Conservation (phyloP, 2,888 invertebrate genomes). For the Cheilosia variabilis region DNA sequence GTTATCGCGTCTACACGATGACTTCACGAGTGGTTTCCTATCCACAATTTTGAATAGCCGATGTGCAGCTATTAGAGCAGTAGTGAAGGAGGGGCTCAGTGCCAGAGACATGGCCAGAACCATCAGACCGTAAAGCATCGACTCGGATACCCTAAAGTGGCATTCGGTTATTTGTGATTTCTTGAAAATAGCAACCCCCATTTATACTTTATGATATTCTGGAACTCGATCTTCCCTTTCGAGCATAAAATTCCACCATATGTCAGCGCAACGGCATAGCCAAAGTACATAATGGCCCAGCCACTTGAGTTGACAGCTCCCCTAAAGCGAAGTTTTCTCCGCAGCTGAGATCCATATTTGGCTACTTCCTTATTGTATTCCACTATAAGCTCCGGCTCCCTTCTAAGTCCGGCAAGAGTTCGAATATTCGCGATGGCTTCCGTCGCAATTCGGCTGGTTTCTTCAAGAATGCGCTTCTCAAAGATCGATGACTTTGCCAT, state of each 20-base stretch:
- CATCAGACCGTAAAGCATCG: constrained; percentile 90
- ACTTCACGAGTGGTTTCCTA: constrained; percentile 85
- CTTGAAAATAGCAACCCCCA: background rate
- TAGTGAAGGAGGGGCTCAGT: constrained; percentile 90
- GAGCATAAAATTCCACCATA: constrained; percentile 89
- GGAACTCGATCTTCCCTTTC: constrained; percentile 86
- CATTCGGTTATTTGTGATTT: background rate
- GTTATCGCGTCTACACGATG: constrained; percentile 83
- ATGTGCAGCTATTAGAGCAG: constrained; percentile 88
- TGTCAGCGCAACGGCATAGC: constrained; percentile 88
- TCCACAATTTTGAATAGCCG: constrained; percentile 87
- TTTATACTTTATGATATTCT: constrained; percentile 88
- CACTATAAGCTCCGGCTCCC: constrained; percentile 86
- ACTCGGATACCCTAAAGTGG: constrained; percentile 88
- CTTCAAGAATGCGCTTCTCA: constrained; percentile 87
- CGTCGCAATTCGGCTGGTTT: constrained; percentile 88
- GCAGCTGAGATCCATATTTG: constrained; percentile 84
- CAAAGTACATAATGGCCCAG: constrained; percentile 88
- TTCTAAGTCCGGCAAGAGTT: constrained; percentile 87
- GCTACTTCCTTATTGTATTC: constrained; percentile 86
- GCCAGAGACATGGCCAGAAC: constrained; percentile 91
- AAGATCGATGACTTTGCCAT: constrained; percentile 86
- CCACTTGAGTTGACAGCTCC: constrained; percentile 89
- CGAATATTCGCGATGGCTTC: constrained; percentile 90
- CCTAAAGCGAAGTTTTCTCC: constrained; percentile 85